Percentiles rank a stretch among this genome's conserved stretches.
Conservation (phyloP, 2,113 vertebrate species). For the Ammodytes marinus region DNA sequence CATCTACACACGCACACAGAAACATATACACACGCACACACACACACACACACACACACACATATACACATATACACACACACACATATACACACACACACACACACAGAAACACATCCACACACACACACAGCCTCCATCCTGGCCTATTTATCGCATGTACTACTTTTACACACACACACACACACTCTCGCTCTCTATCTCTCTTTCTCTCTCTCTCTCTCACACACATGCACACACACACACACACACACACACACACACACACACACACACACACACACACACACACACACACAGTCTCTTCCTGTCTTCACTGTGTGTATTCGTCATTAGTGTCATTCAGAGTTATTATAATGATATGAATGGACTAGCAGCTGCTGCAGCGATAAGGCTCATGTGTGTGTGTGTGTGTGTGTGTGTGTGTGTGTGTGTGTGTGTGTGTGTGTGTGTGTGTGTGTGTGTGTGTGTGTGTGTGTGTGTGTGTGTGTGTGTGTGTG, state of each 20-base stretch:
- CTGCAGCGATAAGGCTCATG: conserved; percentile 48
- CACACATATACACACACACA: too few species aligned
- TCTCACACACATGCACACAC: background rate
- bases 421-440: background rate
- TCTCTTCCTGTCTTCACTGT: conserved; percentile 47
- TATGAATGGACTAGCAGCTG: conserved; percentile 73
- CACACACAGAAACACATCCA: too few species aligned
- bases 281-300: background rate
- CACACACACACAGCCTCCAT: conserved; percentile 18
- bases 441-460: background rate
- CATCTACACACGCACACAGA: conserved; percentile 11
- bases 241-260: background rate
- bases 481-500: conserved; percentile 3
- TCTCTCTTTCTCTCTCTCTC: too few species aligned
- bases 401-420: background rate
- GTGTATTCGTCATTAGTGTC: conserved; percentile 65
- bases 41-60: background rate
- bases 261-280: conserved; percentile 10
- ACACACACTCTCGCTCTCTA: background rate
- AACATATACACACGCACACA: background rate
- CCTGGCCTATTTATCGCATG: conserved; percentile 40
- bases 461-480: background rate
- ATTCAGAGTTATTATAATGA: conserved; percentile 62
- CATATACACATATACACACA: background rate
- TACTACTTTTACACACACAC: conserved; percentile 1